A percentile compares a stretch with the other conserved stretches of the same genome.
phyloP scores from a whole-genome alignment of 2,888 invertebrate genomes.

The Rhaphigaster nebulosa region DNA sequence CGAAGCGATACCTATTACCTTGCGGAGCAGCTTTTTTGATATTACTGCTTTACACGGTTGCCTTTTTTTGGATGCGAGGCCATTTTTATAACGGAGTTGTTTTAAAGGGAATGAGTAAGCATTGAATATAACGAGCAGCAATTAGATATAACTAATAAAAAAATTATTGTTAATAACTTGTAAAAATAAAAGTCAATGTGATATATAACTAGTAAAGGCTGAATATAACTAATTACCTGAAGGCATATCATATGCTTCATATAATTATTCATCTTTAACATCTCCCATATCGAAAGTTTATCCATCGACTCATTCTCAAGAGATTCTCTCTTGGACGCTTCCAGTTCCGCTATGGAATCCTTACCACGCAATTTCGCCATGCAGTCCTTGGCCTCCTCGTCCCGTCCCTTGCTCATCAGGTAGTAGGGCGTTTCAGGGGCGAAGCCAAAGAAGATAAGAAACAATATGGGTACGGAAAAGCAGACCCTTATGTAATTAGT shows the following conservation, averaged over 20 bases:
- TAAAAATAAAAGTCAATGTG: too few species aligned
- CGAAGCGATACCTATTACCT: too few species aligned
- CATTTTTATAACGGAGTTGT: too few species aligned
- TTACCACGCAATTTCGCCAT: neutral
- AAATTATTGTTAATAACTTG: too few species aligned
- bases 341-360: neutral
- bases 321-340: neutral
- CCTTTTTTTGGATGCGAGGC: too few species aligned
- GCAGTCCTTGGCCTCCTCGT: neutral
- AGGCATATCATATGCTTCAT: constrained; percentile 4
- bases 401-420: constrained; percentile 4
- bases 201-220: too few species aligned
- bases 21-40: too few species aligned
- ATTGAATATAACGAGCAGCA: too few species aligned
- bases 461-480: neutral
- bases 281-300: neutral
- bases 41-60: too few species aligned
- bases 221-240: neutral
- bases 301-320: neutral
- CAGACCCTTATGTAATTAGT: neutral
- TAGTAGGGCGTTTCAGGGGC: neutral
- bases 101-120: too few species aligned
- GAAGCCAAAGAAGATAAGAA: neutral
- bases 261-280: neutral
- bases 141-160: too few species aligned